Evolutionary conservation across 2,888 invertebrate genomes (phyloP), one percentile per base, ranked within the genome.

Genomic region (Spodoptera littoralis): DNA sequence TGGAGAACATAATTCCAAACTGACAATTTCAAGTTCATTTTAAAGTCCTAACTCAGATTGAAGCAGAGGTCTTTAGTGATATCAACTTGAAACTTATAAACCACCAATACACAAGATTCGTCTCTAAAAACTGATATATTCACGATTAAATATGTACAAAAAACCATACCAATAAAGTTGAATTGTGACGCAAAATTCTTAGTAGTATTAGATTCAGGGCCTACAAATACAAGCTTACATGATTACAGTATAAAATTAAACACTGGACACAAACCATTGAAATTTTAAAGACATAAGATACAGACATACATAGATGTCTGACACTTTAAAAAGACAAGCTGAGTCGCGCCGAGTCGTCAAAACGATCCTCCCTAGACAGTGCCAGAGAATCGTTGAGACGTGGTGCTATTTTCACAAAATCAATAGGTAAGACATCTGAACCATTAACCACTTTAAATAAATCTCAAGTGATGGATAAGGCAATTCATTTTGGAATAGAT

Each of bases 381-480:
- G 62, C 61, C 63, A 61, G 64, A 54, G 74, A 79, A 79, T 70
- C 71, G 77, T 46, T 64, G 75, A 73, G 78, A 85, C 85, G 86
- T 84, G 84, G 77, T 73, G 81, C 81, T 84, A 85, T 88, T 86
- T 81, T 84, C 78, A 82, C 84, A 86, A 85, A 90, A 90, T 90
- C 90, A 89, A 90, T 90, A 89, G 85, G 77, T 78, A 81, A 85
- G 83, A 83, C 83, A 83, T 86, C 85, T 83, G 83, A 84, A 80
- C 74, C 69, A 53, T 78, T 72, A 66, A 67, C 65, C 63, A 74
- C 52, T 66, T 67, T 61, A 70, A 77, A 64, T 72, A 74, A 75
- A 79, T 79, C 65, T 73, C 60, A 59, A 53, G 62, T 73, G 65
- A 68, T 69, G 76, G 72, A 73, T 71, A 65, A 57, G 79, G 51